These are phyloP conservation scores for Toxotes lorentzi DNA, from an alignment of 2,797 vertebrate genomes.

Conservation along the genomic window DNA sequence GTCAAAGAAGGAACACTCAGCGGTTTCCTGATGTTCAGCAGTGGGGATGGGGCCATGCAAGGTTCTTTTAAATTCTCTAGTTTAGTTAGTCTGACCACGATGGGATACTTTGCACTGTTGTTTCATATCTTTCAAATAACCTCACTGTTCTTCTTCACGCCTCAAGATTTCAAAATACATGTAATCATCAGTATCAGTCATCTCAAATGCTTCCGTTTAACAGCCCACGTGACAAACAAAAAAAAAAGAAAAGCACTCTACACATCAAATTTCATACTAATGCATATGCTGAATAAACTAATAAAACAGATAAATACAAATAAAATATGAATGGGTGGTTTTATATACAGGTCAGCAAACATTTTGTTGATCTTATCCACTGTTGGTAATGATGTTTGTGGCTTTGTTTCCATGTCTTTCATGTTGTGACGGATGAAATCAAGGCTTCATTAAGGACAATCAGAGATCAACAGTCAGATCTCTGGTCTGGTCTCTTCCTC, in stretches of 20 bases:
- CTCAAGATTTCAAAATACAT: background rate
- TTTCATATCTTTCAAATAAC: background rate
- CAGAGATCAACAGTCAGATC: background rate
- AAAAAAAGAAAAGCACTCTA: background rate
- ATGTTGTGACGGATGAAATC: background rate
- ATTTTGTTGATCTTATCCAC: background rate
- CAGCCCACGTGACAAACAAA: background rate
- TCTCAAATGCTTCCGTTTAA: background rate
- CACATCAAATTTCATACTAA: background rate
- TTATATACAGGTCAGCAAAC: background rate
- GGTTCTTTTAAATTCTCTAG: background rate
- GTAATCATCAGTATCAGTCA: background rate
- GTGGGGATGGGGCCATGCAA: slow-evolving; percentile 5
- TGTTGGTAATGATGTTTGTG: background rate
- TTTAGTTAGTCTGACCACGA: slow-evolving; percentile 5
- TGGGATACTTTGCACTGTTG: background rate
- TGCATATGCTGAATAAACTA: slow-evolving; percentile 11
- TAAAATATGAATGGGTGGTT: slow-evolving; percentile 5
- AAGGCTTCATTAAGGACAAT: background rate
- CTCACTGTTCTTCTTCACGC: too few species aligned
- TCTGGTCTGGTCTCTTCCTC: background rate
- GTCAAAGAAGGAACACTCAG: slow-evolving; percentile 53
- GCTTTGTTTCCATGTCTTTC: background rate
- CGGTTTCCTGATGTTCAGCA: slow-evolving; percentile 50
- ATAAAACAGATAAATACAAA: slow-evolving; percentile 1